These are phyloP conservation scores for Anoplopoma fimbria DNA, from an alignment of 2,113 vertebrate genomes.

Conservation along the genomic window DNA sequence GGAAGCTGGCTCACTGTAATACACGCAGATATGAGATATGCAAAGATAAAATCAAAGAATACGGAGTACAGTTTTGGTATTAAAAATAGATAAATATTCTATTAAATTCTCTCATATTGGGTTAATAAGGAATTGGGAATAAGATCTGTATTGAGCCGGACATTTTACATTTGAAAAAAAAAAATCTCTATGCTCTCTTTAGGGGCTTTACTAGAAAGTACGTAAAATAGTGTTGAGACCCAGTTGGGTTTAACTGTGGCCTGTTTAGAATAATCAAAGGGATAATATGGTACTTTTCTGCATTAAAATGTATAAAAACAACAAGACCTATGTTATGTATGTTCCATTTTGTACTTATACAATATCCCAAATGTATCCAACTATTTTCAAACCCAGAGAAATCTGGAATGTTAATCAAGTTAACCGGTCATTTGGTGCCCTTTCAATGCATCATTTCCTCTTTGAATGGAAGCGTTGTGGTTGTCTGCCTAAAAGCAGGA, in stretches of 20 bases:
- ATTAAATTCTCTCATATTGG: not conserved
- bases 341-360: too few relatives aligned
- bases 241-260: not conserved
- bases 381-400: too few relatives aligned
- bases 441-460: too few relatives aligned
- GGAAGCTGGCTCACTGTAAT: not conserved
- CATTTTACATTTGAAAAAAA: not conserved
- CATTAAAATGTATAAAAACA: not conserved
- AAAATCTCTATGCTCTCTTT: too few relatives aligned
- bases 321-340: too few relatives aligned
- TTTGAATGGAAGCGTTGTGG: too few relatives aligned
- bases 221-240: too few relatives aligned
- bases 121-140: not conserved
- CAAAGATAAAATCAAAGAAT: not conserved
- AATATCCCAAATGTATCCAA: too few relatives aligned
- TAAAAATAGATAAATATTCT: not conserved
- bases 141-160: not conserved
- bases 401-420: not conserved
- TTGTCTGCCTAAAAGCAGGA: too few relatives aligned
- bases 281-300: not conserved
- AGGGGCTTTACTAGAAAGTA: too few relatives aligned
- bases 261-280: not conserved
- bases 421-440: too few relatives aligned
- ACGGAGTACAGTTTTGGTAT: not conserved
- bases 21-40: slow-evolving; percentile 9